Evolutionary conservation across 2,113 vertebrate species (phyloP), one percentile per base, ranked within the genome.

Genomic region (Candoia aspera): DNA sequence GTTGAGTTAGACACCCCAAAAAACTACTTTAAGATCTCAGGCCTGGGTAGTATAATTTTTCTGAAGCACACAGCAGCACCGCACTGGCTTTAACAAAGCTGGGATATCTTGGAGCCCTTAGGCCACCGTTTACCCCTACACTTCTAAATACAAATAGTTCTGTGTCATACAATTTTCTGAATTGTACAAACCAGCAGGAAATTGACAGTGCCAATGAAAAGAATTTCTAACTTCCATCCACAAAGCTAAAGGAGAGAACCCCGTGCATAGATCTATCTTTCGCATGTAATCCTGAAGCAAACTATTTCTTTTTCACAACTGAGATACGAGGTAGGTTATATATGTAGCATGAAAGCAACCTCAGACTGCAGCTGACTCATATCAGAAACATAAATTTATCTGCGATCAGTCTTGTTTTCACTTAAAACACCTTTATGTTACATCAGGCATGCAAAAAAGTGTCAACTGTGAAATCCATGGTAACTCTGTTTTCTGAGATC

Each of bases 261-360:
- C 96, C 97, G 96, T 98, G 98, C 98, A 98, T 98, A 97, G 97
- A 97, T 97, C 96, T 95, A 91, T 97, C 95, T 96, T 96, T 97
- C 97, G 97, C 97, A 95, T 96, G 97, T 95, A 93, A 93, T 96
- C 53, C 29, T 95, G 84, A 37, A 59, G n/a, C 11, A 37, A 33
- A 42, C 58, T 87, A 42, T 83, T 19, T 37, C 33, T n/a, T 57
- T 37, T 6, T 23, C 96, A 96, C 93, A 97, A 97, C 97, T 97
- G 96, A 98, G 97, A 96, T 96, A 94, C 97, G 98, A 98, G 98
- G 98, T 98, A 98, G 98, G 97, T 97, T 97, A 97, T 94, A 94
- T 96, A 93, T 95, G 97, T 98, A 98, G 97, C 98, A 97, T 97
- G 97, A 96, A 96, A 60, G 92, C 90, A 91, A 90, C 53, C 33